Evolutionary conservation across 2,888 invertebrate genomes (phyloP).

Genomic region (Cyrtodaria siliqua): DNA sequence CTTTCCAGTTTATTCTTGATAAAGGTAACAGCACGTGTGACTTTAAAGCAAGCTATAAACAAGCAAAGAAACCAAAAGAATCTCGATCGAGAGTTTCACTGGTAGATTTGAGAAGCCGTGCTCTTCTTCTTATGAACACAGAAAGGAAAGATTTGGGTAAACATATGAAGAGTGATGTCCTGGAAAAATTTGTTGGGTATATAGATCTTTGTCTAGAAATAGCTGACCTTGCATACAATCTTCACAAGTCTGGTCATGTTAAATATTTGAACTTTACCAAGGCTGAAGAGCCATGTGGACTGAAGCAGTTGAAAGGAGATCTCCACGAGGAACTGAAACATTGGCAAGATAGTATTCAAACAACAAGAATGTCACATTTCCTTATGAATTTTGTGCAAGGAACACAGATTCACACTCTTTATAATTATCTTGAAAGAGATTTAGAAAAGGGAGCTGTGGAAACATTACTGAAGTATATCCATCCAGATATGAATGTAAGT

Average conservation of each 20-base stretch:
- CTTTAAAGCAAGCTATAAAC: conserved; percentile 8
- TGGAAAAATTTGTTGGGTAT: conserved; percentile 23
- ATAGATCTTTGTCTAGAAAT: conserved; percentile 52
- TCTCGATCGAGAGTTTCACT: conserved; percentile 17
- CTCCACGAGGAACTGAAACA: conserved; percentile 27
- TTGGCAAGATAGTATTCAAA: conserved; percentile 48
- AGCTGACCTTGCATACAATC: conserved; percentile 13
- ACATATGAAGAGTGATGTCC: too few species aligned
- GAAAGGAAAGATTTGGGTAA: too few species aligned
- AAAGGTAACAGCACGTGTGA: conserved; percentile 22
- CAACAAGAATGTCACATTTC: conserved; percentile 37
- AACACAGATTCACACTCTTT: too few species aligned
- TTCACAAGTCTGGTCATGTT: conserved; percentile 55
- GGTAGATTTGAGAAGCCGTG: conserved; percentile 64
- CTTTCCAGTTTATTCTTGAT: conserved; percentile 52
- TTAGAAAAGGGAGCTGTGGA: conserved; percentile 11
- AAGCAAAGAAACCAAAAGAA: not conserved
- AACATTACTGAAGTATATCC: too few species aligned
- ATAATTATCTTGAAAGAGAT: conserved; percentile 40
- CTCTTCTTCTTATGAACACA: too few species aligned
- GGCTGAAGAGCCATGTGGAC: not conserved
- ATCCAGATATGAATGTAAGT: conserved; percentile 33
- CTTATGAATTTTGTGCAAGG: too few species aligned
- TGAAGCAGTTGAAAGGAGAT: conserved; percentile 4
- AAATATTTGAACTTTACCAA: conserved; percentile 17